Evolutionary conservation across 2,797 vertebrate species (phyloP).

Genomic region (Ctenosaura bakeri): DNA sequence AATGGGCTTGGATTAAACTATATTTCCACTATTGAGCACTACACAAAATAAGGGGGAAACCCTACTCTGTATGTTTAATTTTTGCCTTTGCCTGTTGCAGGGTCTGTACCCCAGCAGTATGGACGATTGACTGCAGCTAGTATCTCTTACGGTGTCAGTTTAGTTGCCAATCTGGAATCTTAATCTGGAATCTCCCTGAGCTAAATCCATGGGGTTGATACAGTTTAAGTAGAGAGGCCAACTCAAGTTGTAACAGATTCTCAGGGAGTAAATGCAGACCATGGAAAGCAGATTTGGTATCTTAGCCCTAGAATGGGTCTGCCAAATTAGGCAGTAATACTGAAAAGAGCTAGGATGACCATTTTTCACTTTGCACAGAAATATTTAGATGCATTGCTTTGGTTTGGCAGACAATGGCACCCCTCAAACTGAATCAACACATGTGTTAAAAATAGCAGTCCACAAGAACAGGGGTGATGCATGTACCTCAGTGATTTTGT

Average conservation of each 20-base stretch:
- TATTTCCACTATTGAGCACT: background rate
- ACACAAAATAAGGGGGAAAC: background rate
- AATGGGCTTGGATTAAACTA: background rate
- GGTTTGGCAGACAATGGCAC: accelerated
- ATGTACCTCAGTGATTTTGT: background rate
- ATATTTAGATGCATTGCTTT: accelerated
- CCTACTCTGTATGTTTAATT: background rate
- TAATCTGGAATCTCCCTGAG: conserved; percentile 8
- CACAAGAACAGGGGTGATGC: background rate
- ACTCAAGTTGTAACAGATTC: background rate
- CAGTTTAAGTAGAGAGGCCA: background rate
- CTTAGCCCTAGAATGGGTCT: accelerated
- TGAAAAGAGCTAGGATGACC: conserved; percentile 22
- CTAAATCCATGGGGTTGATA: background rate
- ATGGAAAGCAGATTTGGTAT: background rate
- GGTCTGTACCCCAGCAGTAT: background rate
- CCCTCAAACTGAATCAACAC: conserved; percentile 13
- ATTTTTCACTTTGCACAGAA: background rate
- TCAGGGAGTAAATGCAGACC: background rate
- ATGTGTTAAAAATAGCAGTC: background rate
- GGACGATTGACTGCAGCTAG: background rate
- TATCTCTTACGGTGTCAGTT: background rate
- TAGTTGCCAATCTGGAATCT: background rate
- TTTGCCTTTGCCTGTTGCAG: background rate
- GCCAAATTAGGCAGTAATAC: conserved; percentile 38